Evolutionary conservation across 1,140 invertebrate species (phyloP).

Genomic region (Battus philenor): DNA sequence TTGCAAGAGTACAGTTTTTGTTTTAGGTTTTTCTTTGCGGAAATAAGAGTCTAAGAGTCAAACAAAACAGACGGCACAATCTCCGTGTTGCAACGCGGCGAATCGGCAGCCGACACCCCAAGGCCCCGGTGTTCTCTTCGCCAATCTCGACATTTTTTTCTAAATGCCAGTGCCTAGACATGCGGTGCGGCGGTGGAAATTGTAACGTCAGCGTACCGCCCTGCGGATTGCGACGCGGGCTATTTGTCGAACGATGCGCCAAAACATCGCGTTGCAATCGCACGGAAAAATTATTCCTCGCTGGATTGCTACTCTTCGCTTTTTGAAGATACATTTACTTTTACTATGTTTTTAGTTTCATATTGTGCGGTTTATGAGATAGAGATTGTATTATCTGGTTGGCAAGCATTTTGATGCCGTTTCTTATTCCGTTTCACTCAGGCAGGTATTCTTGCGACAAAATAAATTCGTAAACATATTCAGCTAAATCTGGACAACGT

Average conservation of each 20-base stretch:
- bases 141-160: constrained; percentile 71
- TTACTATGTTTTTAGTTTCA: constrained; percentile 55
- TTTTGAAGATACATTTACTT: constrained; percentile 63
- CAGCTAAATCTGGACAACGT: background rate
- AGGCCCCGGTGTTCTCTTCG: constrained; percentile 47
- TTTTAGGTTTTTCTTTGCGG: constrained; percentile 52
- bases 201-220: constrained; percentile 60
- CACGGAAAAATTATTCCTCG: constrained; percentile 64
- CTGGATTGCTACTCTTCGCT: constrained; percentile 61
- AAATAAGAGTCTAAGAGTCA: constrained; percentile 70
- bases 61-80: constrained; percentile 69
- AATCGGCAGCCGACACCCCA: constrained; percentile 56
- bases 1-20: constrained; percentile 55
- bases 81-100: constrained; percentile 61
- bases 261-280: constrained; percentile 70
- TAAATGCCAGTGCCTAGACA: constrained; percentile 36
- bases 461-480: constrained; percentile 26
- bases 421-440: constrained; percentile 52
- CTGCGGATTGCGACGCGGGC: constrained; percentile 59
- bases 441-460: constrained; percentile 34
- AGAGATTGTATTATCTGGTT: constrained; percentile 66
- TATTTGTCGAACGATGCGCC: constrained; percentile 72
- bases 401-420: constrained; percentile 54
- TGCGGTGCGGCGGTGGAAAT: constrained; percentile 41
- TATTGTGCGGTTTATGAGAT: constrained; percentile 56